phyloP scores from a whole-genome alignment of 2,797 vertebrate species.

The Ataeniobius toweri region DNA sequence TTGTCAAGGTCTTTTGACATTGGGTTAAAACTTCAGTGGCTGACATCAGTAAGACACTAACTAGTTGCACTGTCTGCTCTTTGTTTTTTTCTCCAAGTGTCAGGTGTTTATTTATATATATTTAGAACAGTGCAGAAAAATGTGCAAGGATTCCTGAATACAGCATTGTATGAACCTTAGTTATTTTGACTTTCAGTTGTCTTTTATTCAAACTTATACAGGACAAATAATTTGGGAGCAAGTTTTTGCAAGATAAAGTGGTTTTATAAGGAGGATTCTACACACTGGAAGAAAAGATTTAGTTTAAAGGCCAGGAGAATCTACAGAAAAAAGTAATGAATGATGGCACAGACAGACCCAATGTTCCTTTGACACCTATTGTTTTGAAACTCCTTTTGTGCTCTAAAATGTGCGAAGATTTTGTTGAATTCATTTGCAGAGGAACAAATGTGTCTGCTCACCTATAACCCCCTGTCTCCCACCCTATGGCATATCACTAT shows the following conservation, averaged over 20 bases:
- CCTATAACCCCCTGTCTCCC: conserved; percentile 7
- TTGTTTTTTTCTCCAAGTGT: no score
- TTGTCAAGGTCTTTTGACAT: not conserved
- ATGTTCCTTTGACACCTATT: conserved; percentile 11
- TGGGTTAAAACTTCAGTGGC: not conserved
- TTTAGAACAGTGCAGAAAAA: not conserved
- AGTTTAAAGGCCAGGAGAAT: not conserved
- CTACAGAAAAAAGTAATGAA: not conserved
- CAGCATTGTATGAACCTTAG: not conserved
- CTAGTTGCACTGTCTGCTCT: not conserved
- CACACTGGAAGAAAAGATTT: conserved; percentile 6
- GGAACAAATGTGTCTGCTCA: not conserved
- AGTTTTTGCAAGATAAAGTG: conserved; percentile 15
- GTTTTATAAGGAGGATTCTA: conserved; percentile 15
- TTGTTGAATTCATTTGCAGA: conserved; percentile 13
- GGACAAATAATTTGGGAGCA: not conserved
- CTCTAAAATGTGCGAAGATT: conserved; percentile 9
- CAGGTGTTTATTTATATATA: not conserved
- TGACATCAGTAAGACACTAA: not conserved
- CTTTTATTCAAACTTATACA: conserved; percentile 4
- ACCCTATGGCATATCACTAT: conserved; percentile 34
- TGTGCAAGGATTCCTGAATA: not conserved
- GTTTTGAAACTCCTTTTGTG: conserved; percentile 6
- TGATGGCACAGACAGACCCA: not conserved
- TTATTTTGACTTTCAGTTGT: conserved; percentile 1